These are phyloP conservation scores for Parazoanthus swiftii DNA, from an alignment of 92 coral and sea anemone species.

Conservation along the genomic window DNA sequence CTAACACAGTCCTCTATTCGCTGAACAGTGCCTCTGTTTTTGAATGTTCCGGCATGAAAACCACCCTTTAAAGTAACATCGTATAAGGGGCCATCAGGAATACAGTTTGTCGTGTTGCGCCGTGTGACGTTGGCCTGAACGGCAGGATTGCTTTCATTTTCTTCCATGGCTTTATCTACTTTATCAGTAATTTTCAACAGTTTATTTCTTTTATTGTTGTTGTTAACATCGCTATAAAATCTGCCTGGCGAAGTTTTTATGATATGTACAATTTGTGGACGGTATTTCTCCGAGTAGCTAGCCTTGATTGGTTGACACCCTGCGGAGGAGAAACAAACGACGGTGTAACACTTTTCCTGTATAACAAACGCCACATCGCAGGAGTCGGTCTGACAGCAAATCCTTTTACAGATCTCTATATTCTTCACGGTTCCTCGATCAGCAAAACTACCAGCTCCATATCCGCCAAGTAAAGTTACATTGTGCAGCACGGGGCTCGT, in stretches of 20 bases:
- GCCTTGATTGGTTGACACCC: slow-evolving; percentile 44
- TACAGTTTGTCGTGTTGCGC: slow-evolving; percentile 18
- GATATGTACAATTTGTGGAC: slow-evolving; percentile 17
- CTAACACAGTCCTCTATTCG: slow-evolving; percentile 65
- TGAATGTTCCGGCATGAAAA: slow-evolving; percentile 71
- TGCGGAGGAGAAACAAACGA: slow-evolving; percentile 59
- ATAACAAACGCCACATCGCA: slow-evolving; percentile 90
- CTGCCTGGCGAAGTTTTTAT: background rate
- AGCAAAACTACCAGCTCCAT: slow-evolving; percentile 70
- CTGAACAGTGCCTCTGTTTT: slow-evolving; percentile 61
- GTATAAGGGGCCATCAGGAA: slow-evolving; percentile 28
- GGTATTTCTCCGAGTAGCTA: slow-evolving; percentile 15
- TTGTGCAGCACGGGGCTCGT: slow-evolving; percentile 58
- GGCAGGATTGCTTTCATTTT: background rate
- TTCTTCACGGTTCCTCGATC: slow-evolving; percentile 76
- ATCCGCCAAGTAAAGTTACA: slow-evolving; percentile 78
- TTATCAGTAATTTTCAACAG: background rate
- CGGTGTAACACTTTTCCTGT: slow-evolving; percentile 72
- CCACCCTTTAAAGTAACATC: slow-evolving; percentile 84
- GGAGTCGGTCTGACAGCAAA: slow-evolving; percentile 80
- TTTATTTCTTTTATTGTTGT: background rate
- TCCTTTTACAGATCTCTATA: slow-evolving; percentile 72
- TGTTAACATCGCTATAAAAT: background rate
- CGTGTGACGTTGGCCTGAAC: background rate
- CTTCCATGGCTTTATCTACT: background rate